Percentiles rank a stretch among this genome's conserved stretches.
phyloP scores from a whole-genome alignment of 2,113 vertebrate species.

The Trogon melanurus region DNA sequence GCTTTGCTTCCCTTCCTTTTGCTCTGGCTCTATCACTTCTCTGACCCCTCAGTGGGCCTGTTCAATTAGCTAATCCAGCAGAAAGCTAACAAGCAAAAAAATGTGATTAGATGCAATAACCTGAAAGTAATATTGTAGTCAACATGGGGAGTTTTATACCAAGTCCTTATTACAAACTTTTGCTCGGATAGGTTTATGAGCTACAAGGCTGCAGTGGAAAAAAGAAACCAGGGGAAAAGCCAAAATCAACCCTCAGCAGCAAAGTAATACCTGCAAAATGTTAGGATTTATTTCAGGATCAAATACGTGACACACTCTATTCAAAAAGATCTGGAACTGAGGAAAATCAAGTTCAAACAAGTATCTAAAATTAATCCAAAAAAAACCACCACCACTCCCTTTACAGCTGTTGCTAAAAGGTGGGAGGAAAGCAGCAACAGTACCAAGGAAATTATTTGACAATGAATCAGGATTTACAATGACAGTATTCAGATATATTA shows the following conservation, averaged over 20 bases:
- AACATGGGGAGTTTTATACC: neutral
- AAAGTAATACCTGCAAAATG: neutral
- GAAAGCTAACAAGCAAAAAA: slow-evolving; percentile 8
- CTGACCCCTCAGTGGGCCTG: neutral
- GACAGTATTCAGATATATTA: neutral
- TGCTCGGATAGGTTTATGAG: neutral
- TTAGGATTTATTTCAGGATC: neutral
- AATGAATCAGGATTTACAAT: slow-evolving; percentile 11
- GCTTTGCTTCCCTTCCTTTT: neutral
- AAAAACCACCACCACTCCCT: neutral
- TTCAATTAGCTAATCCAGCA: neutral
- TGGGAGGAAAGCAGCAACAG: neutral
- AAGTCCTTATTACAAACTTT: neutral
- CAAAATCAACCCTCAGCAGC: neutral
- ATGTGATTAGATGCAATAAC: neutral
- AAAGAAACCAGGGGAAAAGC: neutral
- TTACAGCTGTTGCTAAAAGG: neutral
- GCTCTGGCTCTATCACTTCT: neutral
- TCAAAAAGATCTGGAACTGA: neutral
- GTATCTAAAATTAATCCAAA: neutral
- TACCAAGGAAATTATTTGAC: neutral
- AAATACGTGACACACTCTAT: neutral
- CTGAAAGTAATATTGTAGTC: neutral
- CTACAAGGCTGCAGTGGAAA: neutral
- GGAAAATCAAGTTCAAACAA: neutral